phyloP scores from a whole-genome alignment of 2,888 invertebrate species.

The Noctua janthina region DNA sequence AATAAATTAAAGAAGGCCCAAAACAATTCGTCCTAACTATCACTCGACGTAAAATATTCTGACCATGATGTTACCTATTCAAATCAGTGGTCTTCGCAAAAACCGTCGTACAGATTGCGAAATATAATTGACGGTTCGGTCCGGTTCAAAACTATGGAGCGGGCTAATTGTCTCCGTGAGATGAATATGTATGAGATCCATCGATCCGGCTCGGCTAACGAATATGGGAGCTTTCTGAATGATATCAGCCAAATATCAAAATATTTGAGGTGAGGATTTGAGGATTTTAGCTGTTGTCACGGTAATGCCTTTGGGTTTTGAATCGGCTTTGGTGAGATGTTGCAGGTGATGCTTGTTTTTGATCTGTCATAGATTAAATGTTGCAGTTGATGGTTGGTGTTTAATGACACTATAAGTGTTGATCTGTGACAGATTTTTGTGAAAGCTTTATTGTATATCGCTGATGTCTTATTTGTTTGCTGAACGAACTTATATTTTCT shows the following conservation, averaged over 20 bases:
- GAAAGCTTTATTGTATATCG: no score
- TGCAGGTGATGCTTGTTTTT: not conserved
- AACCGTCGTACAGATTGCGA: slow-evolving; percentile 78
- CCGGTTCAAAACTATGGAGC: slow-evolving; percentile 72
- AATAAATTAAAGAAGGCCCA: slow-evolving; percentile 55
- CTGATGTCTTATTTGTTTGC: not conserved
- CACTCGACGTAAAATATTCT: slow-evolving; percentile 68
- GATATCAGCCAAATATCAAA: slow-evolving; percentile 65
- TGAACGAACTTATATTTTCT: not conserved
- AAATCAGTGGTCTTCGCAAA: slow-evolving; percentile 78
- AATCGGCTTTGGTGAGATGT: slow-evolving; percentile 12
- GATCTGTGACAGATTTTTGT: not conserved
- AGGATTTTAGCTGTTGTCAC: slow-evolving; percentile 41
- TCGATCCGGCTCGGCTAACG: slow-evolving; percentile 73
- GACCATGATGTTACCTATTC: slow-evolving; percentile 72
- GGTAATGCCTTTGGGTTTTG: slow-evolving; percentile 33
- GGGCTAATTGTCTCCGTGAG: slow-evolving; percentile 82
- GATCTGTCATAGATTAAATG: not conserved
- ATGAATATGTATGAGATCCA: slow-evolving; percentile 84
- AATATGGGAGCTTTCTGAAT: slow-evolving; percentile 68
- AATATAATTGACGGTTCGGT: slow-evolving; percentile 84
- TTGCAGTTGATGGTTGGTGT: not conserved
- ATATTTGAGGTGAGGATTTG: slow-evolving; percentile 61
- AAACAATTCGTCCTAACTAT: slow-evolving; percentile 60
- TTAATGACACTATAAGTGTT: not conserved